phyloP scores from a whole-genome alignment of 2,888 invertebrate genomes.

The Conistra vaccinii region DNA sequence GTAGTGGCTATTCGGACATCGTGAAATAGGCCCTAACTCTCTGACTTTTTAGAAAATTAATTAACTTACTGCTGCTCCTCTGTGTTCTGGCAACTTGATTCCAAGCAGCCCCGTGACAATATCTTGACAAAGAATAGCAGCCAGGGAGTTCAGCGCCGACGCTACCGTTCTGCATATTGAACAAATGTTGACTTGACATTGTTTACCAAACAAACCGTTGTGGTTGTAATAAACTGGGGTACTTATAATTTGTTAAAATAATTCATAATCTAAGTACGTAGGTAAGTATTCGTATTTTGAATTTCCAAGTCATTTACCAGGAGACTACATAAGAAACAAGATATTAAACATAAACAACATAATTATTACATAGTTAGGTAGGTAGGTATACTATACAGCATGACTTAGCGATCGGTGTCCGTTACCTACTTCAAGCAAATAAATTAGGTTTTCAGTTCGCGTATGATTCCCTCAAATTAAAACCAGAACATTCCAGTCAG shows the following conservation, averaged over 20 bases:
- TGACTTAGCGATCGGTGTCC: constrained; percentile 15
- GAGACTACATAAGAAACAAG: not conserved
- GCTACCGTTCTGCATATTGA: constrained; percentile 95
- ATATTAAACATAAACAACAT: not conserved
- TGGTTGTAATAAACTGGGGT: not conserved
- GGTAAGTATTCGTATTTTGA: not conserved
- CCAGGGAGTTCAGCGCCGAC: constrained; percentile 97
- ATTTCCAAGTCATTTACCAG: not conserved
- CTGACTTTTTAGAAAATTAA: not conserved
- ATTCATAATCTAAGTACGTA: not conserved
- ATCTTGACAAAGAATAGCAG: constrained; percentile 97
- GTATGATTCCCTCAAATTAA: constrained; percentile 75
- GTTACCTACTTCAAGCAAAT: constrained; percentile 37
- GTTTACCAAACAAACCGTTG: constrained; percentile 5
- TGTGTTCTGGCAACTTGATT: constrained; percentile 93
- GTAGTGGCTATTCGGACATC: no score
- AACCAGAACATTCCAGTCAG: constrained; percentile 73
- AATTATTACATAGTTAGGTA: not conserved
- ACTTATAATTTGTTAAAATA: not conserved
- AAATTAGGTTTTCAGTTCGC: constrained; percentile 72
- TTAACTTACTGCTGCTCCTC: constrained; percentile 93
- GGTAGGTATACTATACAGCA: not conserved
- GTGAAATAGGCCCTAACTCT: no score
- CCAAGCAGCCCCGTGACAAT: constrained; percentile 94
- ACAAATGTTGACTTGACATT: not conserved